Evolutionary conservation across 2,113 vertebrate genomes (phyloP), one percentile per base, ranked within the genome.

Genomic region (Bagarius yarrelli): DNA sequence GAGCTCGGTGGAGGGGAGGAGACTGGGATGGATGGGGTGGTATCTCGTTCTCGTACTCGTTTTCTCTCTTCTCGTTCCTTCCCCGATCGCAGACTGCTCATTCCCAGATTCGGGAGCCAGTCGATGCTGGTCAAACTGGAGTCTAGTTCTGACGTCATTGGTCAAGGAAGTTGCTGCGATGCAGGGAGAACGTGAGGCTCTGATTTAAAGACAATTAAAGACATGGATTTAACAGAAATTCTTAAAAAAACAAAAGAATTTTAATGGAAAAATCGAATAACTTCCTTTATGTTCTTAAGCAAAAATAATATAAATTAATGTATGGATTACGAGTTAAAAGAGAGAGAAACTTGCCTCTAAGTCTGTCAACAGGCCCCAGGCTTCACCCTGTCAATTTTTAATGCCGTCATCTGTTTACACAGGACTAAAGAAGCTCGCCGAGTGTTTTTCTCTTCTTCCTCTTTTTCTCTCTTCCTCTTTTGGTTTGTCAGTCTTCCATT

Each of bases 71-170:
- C 89, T 88, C 96, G 94, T 87, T 98, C 95, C 79, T 93, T 96
- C 71, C 96, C 96, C 0, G 97, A 96, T 44, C 96, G 94, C 83
- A 98, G 93, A 82, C 95, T 95, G 85, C 89, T 93, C 84, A 93
- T 61, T 85, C 93, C 93, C 87, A 99, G 94, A 87, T 96, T 95
- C 47, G 97, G 96, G 67, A 99, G 94, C 97, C 97, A 99, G 93
- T 99, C 97, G 87, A 99, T 99, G 85, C 96, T 98, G 74, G 97
- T 99, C 80, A 99, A 93, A 88, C 97, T 99, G 83, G 97, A 98
- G 91, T 98, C 93, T 85, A 99, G 86, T 83, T 98, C 95, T 30
- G 97, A 98, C 56, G 96, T 95, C 97, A 99, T 99, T 53, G 76
- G 23, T 89, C 71, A 67, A 82, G 76, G 83, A 85, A 77, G 61